Conservation (phyloP, 2,113 vertebrate genomes). For the Anolis carolinensis region DNA sequence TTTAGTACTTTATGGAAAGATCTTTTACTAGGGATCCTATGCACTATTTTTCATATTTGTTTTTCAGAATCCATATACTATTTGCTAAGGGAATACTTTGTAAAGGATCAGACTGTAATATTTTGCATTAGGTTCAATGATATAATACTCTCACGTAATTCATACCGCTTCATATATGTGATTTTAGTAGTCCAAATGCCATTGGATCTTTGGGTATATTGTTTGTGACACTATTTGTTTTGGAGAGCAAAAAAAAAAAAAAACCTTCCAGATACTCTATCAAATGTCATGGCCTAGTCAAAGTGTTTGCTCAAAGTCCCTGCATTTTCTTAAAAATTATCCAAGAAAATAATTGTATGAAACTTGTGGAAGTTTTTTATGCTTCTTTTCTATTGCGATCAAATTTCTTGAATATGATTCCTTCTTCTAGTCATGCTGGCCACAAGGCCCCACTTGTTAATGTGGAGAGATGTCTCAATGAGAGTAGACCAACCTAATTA, state of each 20-base stretch:
- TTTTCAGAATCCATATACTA: background rate
- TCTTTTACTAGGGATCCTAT: background rate
- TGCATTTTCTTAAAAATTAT: no score
- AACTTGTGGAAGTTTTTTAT: no score
- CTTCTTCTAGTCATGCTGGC: no score
- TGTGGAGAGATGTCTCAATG: no score
- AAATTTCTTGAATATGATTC: no score
- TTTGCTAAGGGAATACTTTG: background rate
- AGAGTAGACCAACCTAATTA: no score
- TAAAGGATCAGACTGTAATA: background rate
- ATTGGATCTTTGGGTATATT: background rate
- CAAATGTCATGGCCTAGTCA: background rate
- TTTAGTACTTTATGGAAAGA: background rate
- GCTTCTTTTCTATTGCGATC: no score
- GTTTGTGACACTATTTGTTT: background rate
- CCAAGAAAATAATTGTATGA: no score
- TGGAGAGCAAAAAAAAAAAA: background rate
- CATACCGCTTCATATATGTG: no score
- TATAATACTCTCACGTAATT: no score
- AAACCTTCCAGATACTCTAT: background rate
- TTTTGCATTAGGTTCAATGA: background rate
- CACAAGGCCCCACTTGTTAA: no score
- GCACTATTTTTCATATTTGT: background rate
- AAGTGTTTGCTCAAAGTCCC: no score
- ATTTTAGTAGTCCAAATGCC: background rate